Conservation (phyloP, 2,113 vertebrate species). For the Sula dactylatra region DNA sequence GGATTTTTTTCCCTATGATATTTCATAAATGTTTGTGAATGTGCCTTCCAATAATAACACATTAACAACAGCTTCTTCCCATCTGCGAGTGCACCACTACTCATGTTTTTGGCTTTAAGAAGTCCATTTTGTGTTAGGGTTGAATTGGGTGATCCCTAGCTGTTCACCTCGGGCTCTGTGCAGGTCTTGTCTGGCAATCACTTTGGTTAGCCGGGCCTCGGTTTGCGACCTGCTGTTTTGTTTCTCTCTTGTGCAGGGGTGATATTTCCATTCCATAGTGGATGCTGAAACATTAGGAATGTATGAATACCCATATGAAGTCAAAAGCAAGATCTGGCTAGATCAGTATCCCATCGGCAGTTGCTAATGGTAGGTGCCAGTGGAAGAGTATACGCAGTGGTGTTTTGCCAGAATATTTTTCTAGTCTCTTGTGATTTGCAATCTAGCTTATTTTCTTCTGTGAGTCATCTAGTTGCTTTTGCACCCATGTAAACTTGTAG, state of each 20-base stretch:
- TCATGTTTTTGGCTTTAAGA: neutral
- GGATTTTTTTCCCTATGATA: neutral
- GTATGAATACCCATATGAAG: neutral
- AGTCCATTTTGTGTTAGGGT: neutral
- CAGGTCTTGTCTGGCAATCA: neutral
- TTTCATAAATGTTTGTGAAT: conserved; percentile 15
- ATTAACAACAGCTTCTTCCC: neutral
- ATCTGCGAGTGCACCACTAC: neutral
- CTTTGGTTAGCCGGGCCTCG: neutral
- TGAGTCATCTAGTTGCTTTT: neutral
- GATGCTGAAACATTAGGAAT: neutral
- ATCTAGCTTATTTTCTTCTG: neutral
- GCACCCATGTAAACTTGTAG: neutral
- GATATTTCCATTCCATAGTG: neutral
- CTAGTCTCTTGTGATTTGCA: neutral
- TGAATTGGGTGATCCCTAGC: neutral
- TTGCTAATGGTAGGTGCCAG: accelerated
- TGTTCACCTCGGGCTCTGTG: neutral
- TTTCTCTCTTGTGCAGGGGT: accelerated
- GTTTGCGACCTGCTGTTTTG: neutral
- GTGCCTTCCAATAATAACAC: conserved; percentile 15
- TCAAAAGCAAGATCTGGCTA: neutral
- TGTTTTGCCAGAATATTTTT: neutral
- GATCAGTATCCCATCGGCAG: neutral
- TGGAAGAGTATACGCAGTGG: neutral